Evolutionary conservation across 2,113 vertebrate species (phyloP).

Genomic region (Natator depressus): DNA sequence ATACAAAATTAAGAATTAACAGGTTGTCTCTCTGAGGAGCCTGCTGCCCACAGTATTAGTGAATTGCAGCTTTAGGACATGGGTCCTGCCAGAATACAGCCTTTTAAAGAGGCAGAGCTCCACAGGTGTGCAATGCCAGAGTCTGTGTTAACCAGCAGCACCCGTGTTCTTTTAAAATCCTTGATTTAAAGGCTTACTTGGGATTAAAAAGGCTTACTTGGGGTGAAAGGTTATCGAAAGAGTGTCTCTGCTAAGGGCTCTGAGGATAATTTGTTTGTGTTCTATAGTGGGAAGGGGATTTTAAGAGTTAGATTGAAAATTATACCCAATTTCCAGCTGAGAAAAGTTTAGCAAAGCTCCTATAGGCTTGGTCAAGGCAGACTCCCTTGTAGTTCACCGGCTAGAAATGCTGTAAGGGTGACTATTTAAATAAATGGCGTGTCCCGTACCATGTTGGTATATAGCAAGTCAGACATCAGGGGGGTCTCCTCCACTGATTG

Average conservation of each 20-base stretch:
- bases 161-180: background rate
- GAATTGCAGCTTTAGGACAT: background rate
- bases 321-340: background rate
- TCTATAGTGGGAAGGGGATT: background rate
- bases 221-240: background rate
- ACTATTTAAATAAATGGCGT: fast-evolving
- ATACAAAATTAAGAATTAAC: background rate
- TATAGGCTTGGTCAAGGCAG: background rate
- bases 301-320: background rate
- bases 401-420: background rate
- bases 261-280: background rate
- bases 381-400: background rate
- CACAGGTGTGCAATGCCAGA: background rate
- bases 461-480: background rate
- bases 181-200: background rate
- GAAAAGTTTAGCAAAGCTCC: background rate
- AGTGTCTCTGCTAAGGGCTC: background rate
- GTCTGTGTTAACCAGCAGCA: background rate
- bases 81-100: background rate
- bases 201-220: background rate
- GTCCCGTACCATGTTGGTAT: background rate
- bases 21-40: background rate
- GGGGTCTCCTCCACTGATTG: fast-evolving
- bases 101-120: background rate
- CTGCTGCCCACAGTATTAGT: background rate